Evolutionary conservation across 2,888 invertebrate genomes (phyloP).

Genomic region (Resseliella maxima): DNA sequence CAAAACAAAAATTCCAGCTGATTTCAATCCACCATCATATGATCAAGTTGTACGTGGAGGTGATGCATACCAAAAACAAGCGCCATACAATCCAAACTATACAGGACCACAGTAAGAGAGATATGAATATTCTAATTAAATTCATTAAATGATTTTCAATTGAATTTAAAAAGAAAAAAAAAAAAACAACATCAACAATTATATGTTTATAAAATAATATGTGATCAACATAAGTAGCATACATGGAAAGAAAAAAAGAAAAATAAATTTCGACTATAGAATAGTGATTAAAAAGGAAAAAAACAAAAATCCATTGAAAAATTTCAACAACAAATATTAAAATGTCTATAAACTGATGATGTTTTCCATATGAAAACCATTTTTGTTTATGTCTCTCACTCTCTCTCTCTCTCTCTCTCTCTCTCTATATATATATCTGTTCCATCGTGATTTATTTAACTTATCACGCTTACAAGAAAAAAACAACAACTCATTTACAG

Average conservation of each 20-base stretch:
- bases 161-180: background rate
- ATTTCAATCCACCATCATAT: constrained; percentile 59
- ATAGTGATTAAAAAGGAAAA: background rate
- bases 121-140: no score
- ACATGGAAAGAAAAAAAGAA: background rate
- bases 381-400: no score
- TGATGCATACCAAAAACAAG: constrained; percentile 58
- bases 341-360: no score
- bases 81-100: constrained; percentile 59
- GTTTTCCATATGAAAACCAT: no score
- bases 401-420: no score
- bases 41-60: constrained; percentile 59
- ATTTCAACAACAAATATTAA: no score
- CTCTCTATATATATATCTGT: no score
- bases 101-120: constrained; percentile 56
- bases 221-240: background rate
- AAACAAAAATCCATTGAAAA: no score
- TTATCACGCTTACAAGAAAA: no score
- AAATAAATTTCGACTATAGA: background rate
- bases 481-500: no score
- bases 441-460: no score
- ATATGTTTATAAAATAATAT: background rate
- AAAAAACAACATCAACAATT: no score
- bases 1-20: constrained; percentile 52
- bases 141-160: background rate